These are phyloP conservation scores for Trichonephila inaurata DNA, from an alignment of 1,140 invertebrate species.

Conservation along the genomic window DNA sequence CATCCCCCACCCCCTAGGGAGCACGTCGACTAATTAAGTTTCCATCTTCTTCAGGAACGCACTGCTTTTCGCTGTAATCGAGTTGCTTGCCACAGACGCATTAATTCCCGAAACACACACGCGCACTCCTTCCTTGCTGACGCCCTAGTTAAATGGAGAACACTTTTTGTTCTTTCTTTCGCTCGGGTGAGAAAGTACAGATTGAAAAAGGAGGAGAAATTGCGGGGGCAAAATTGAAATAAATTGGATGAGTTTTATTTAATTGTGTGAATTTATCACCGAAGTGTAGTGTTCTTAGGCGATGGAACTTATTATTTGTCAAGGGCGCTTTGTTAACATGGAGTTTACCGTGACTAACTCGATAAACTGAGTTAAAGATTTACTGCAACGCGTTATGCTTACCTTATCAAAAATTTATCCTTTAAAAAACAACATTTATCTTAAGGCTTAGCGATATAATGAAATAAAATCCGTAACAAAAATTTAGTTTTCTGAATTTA, in stretches of 20 bases:
- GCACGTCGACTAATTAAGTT: conserved; percentile 14
- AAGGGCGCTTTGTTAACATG: no score
- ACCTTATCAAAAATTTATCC: no score
- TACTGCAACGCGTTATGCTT: no score
- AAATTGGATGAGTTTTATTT: neutral
- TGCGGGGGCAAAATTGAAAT: neutral
- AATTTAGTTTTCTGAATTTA: no score
- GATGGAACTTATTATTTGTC: no score
- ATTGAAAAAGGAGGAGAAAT: neutral
- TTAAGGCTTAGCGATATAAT: no score
- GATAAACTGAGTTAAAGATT: no score
- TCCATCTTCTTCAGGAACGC: conserved; percentile 16
- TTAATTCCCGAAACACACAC: neutral
- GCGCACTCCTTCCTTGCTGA: neutral
- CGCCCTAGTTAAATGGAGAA: neutral
- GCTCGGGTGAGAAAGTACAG: neutral
- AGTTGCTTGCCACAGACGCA: neutral
- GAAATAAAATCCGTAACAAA: no score
- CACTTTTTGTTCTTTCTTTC: neutral
- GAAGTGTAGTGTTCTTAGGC: no score
- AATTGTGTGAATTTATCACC: no score
- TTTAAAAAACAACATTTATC: no score
- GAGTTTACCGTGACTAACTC: no score
- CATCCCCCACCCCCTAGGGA: neutral
- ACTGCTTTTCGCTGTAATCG: neutral